phyloP scores from a whole-genome alignment of 2,113 vertebrate genomes.

The Asarcornis scutulata region DNA sequence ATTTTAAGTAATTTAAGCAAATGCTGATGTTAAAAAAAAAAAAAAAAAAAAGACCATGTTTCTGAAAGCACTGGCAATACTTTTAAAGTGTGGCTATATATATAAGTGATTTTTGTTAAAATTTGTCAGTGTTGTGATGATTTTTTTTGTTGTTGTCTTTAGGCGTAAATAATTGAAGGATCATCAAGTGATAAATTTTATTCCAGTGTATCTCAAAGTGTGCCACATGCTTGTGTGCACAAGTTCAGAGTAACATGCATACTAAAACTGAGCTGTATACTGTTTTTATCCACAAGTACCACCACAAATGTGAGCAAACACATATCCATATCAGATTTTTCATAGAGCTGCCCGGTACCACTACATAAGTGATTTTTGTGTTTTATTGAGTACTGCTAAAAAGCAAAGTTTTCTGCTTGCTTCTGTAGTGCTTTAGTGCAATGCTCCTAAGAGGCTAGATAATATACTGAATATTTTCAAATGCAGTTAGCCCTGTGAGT shows the following conservation, averaged over 20 bases:
- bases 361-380: neutral
- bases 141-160: neutral
- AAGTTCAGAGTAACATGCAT: neutral
- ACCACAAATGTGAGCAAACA: neutral
- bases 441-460: neutral
- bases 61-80: neutral
- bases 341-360: neutral
- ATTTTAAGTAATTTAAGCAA: neutral
- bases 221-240: fast-evolving
- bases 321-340: neutral
- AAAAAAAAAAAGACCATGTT: neutral
- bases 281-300: neutral
- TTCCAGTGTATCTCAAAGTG: neutral
- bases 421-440: neutral
- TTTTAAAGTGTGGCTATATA: neutral
- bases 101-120: neutral
- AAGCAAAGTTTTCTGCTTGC: neutral
- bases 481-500: neutral
- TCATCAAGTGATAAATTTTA: neutral
- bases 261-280: neutral
- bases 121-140: neutral
- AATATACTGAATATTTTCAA: constrained; percentile 2
- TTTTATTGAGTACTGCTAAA: neutral
- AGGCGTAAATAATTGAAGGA: neutral
- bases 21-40: neutral